Percentiles rank a stretch among this genome's conserved stretches.
Evolutionary conservation across 2,797 vertebrate species (phyloP).

Genomic region (Erethizon dorsatum): DNA sequence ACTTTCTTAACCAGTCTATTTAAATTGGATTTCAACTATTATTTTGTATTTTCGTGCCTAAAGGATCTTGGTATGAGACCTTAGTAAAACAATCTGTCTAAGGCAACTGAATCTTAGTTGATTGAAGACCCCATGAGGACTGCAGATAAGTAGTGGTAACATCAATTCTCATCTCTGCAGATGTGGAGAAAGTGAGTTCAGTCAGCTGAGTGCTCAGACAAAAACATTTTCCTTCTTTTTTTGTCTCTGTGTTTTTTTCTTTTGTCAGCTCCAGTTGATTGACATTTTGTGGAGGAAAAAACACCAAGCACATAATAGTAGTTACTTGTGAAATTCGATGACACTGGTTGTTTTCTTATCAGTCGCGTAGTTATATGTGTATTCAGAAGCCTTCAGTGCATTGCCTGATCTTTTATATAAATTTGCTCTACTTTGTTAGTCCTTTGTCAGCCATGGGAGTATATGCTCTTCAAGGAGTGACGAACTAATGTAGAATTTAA

Average conservation of each 20-base stretch:
- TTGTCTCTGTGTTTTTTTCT: not conserved
- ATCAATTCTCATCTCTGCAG: slow-evolving; percentile 32
- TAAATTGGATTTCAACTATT: not conserved
- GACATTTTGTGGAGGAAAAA: slow-evolving; percentile 28
- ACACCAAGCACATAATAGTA: not conserved
- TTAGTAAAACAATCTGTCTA: not conserved
- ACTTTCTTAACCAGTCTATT: not conserved
- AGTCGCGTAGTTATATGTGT: not conserved
- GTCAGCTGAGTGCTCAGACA: not conserved
- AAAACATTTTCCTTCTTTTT: slow-evolving; percentile 39
- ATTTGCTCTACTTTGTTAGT: slow-evolving; percentile 21
- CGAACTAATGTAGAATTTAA: not conserved
- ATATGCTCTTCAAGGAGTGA: slow-evolving; percentile 40
- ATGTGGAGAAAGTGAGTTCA: not conserved
- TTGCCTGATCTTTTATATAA: not conserved
- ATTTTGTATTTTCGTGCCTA: not conserved
- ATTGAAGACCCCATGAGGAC: not conserved
- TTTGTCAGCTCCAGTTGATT: not conserved
- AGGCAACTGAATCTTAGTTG: not conserved
- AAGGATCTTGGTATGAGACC: not conserved
- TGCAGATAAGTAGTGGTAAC: not conserved
- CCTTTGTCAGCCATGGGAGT: not conserved
- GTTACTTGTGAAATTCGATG: not conserved
- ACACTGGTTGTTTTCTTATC: not conserved
- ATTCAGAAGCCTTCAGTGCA: not conserved